Conservation (phyloP, 2,113 vertebrate species). For the Thomomys bottae region DNA sequence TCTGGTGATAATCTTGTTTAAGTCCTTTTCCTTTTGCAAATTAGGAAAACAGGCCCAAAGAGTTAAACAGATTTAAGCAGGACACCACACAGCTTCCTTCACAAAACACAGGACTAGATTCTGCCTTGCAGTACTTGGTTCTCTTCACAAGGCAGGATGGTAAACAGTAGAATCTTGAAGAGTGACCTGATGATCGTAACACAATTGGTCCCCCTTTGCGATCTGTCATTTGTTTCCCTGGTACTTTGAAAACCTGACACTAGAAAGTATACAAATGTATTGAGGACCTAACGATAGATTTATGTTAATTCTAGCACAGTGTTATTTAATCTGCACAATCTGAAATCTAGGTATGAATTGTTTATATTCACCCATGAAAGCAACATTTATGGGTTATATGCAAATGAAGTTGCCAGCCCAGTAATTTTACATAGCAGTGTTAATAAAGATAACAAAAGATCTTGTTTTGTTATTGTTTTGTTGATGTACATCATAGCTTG, state of each 20-base stretch:
- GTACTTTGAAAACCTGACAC: conserved; percentile 27
- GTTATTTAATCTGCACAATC: conserved; percentile 36
- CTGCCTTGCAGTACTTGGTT: not conserved
- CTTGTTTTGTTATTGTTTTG: not conserved
- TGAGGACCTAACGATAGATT: not conserved
- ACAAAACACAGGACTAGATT: not conserved
- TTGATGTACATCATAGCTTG: conserved; percentile 19
- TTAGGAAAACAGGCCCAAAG: not conserved
- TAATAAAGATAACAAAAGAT: conserved; percentile 15
- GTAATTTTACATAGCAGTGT: conserved; percentile 41
- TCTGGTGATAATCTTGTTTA: not conserved
- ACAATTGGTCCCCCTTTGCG: not conserved
- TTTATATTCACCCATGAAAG: conserved; percentile 26
- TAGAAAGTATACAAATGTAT: not conserved
- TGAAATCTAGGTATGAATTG: conserved; percentile 32
- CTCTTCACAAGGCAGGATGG: not conserved
- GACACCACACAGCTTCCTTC: not conserved
- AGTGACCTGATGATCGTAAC: not conserved
- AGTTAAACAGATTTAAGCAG: not conserved
- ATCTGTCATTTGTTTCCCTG: not conserved
- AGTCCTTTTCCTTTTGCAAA: conserved; percentile 19
- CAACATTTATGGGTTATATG: conserved; percentile 24
- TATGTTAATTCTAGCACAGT: conserved; percentile 5
- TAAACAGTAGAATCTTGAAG: not conserved
- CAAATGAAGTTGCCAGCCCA: conserved; percentile 23